phyloP scores from a whole-genome alignment of 2,113 vertebrate genomes.

The Campylorhamphus procurvoides region DNA sequence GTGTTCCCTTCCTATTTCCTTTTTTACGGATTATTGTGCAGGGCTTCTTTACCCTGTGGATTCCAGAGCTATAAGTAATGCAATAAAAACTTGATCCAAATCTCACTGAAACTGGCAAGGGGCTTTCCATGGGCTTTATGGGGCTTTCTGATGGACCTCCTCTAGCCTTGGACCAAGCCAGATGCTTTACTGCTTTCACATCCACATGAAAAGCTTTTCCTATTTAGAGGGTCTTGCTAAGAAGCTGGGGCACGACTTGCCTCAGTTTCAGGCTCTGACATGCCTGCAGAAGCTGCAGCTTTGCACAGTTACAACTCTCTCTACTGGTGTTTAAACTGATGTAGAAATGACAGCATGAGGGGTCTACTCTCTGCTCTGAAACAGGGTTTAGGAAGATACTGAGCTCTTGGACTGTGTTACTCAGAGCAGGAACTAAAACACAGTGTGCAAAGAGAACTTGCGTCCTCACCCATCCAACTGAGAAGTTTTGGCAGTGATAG shows the following conservation, averaged over 20 bases:
- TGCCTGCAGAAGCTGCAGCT: neutral
- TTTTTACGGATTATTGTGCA: neutral
- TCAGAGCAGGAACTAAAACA: neutral
- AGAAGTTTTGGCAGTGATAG: neutral
- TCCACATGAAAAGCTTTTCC: neutral
- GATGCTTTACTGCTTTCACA: neutral
- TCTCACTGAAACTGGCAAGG: neutral
- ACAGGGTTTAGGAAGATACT: neutral
- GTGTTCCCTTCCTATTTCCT: constrained; percentile 35
- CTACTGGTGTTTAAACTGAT: neutral
- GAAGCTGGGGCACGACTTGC: neutral
- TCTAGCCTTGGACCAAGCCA: neutral
- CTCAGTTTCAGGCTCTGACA: neutral
- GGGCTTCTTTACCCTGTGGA: constrained; percentile 39
- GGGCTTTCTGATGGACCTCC: neutral
- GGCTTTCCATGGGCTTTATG: neutral
- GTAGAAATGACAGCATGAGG: neutral
- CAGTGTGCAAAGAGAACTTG: neutral
- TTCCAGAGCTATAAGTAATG: constrained; percentile 51
- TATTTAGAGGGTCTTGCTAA: neutral
- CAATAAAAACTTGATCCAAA: constrained; percentile 19
- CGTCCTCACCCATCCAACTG: neutral
- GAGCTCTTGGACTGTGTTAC: neutral
- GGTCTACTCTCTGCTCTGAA: neutral
- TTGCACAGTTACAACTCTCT: neutral